Conservation (phyloP, 2,888 invertebrate species). For the Tridacna crocea region DNA sequence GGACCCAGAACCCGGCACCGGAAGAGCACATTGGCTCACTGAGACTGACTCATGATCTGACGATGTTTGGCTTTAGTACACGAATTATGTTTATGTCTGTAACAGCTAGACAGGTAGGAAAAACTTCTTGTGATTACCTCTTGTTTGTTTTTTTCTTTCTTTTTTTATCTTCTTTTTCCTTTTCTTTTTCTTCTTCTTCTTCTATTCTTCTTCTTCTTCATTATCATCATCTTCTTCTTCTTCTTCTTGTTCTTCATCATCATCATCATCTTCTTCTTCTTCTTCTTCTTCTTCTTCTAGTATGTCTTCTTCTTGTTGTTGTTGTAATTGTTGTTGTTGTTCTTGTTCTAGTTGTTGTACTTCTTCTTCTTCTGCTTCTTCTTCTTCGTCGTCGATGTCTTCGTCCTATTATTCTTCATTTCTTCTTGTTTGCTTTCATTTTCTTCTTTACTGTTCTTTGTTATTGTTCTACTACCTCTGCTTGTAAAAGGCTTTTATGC, state of each 20-base stretch:
- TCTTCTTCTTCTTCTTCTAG: neutral
- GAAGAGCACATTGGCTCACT: slow-evolving; percentile 88
- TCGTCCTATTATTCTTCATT: too few relatives aligned
- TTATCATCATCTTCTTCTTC: neutral
- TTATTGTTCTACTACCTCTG: too few relatives aligned
- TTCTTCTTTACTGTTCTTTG: too few relatives aligned
- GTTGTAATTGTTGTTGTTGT: neutral
- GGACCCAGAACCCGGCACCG: slow-evolving; percentile 85
- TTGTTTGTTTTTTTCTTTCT: neutral
- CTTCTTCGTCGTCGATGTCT: neutral
- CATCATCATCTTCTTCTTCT: neutral
- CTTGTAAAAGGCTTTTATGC: too few relatives aligned
- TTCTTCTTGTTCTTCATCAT: neutral
- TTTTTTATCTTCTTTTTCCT: neutral
- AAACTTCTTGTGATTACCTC: slow-evolving; percentile 7
- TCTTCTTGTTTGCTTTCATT: too few relatives aligned
- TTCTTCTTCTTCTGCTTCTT: neutral
- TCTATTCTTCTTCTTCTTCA: neutral
- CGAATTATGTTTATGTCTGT: slow-evolving; percentile 88
- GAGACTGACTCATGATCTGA: slow-evolving; percentile 88
- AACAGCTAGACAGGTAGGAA: slow-evolving; percentile 88
- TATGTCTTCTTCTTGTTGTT: neutral
- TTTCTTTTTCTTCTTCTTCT: neutral
- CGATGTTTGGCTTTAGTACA: slow-evolving; percentile 86
- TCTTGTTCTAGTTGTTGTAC: neutral